A percentile compares a stretch with the other conserved stretches of the same genome.
Evolutionary conservation across 2,888 invertebrate species (phyloP).

Genomic region (Nephrotoma flavescens): DNA sequence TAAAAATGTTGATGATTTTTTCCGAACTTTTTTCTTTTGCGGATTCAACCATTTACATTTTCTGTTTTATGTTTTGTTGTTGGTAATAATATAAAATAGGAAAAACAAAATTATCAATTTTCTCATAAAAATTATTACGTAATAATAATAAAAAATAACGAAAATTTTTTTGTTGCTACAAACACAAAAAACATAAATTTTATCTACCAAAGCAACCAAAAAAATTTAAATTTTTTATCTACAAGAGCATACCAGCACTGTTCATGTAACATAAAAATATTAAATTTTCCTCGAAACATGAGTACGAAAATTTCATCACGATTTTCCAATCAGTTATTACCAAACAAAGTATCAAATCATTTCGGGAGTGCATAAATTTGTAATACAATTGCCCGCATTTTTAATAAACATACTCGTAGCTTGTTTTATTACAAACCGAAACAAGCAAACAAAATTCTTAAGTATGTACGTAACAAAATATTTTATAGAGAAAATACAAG

Average conservation of each 20-base stretch:
- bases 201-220: background rate
- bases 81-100: background rate
- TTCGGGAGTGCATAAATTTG: background rate
- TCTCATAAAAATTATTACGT: background rate
- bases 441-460: background rate
- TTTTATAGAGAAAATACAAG: background rate
- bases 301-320: background rate
- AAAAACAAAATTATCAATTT: background rate
- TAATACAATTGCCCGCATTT: background rate
- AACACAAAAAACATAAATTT: background rate
- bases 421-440: background rate
- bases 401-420: background rate
- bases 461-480: background rate
- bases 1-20: background rate
- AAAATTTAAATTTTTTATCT: background rate
- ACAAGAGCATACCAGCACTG: background rate
- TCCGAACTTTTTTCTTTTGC: background rate
- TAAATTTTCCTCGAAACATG: background rate
- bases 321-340: background rate
- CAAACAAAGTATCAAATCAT: background rate
- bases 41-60: background rate
- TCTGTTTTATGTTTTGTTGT: background rate
- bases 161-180: background rate
- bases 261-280: background rate
- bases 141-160: background rate